These are phyloP conservation scores for Acrobasis suavella DNA, from an alignment of 2,888 invertebrate genomes.

Conservation along the genomic window DNA sequence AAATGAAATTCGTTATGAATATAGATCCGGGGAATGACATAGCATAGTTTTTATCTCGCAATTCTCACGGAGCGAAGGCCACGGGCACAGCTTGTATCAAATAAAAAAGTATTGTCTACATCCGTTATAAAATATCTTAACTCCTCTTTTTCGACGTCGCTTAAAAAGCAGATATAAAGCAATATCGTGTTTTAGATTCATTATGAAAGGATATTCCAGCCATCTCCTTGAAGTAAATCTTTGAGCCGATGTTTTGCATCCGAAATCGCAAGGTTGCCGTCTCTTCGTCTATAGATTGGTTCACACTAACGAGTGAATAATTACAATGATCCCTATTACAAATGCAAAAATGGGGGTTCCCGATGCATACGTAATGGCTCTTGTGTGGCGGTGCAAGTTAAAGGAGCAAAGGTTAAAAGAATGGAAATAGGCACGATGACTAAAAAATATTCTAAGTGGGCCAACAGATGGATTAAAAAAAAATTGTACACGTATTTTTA, in stretches of 20 bases:
- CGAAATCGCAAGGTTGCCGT: slow-evolving; percentile 46
- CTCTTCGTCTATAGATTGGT: slow-evolving; percentile 57
- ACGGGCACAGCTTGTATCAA: no score
- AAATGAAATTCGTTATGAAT: no score
- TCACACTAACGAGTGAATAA: slow-evolving; percentile 75
- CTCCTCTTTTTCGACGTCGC: no score
- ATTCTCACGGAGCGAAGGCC: no score
- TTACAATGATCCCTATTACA: slow-evolving; percentile 78
- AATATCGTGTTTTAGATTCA: slow-evolving; percentile 2
- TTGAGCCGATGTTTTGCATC: slow-evolving; percentile 43
- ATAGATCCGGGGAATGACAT: no score
- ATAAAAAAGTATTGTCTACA: no score
- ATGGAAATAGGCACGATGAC: no score
- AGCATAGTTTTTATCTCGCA: no score
- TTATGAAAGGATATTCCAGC: slow-evolving; percentile 10
- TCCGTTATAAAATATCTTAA: no score
- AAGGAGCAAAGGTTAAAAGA: slow-evolving; percentile 14
- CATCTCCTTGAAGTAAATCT: slow-evolving; percentile 19
- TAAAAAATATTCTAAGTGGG: no score
- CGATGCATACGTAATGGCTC: slow-evolving; percentile 71
- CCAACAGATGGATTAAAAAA: no score
- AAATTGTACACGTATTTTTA: no score
- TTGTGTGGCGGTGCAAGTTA: slow-evolving; percentile 48
- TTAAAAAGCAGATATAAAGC: background rate
- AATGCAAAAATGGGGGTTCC: slow-evolving; percentile 76